Conservation (phyloP, 2,113 vertebrate species). For the Terrapene triunguis region DNA sequence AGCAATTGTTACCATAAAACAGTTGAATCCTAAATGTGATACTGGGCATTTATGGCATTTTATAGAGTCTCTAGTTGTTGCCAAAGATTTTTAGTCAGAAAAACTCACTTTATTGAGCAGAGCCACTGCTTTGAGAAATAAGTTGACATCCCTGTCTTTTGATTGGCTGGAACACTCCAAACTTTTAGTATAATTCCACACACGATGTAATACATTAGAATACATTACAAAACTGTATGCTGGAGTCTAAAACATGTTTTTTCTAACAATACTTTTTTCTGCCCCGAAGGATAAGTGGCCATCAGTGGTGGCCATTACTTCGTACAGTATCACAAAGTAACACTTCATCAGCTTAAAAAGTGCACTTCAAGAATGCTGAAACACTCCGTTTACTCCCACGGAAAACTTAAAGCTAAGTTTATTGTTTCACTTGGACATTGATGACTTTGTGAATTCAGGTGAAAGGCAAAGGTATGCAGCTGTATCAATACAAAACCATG, state of each 20-base stretch:
- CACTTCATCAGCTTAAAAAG: background rate
- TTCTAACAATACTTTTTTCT: background rate
- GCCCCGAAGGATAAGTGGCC: background rate
- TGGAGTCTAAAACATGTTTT: background rate
- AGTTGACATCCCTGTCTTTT: background rate
- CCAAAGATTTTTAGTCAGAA: background rate
- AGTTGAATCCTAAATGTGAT: background rate
- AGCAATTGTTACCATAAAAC: background rate
- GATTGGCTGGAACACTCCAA: background rate
- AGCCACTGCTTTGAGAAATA: background rate
- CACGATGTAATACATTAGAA: background rate
- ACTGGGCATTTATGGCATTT: background rate
- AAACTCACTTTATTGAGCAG: background rate
- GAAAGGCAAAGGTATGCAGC: background rate
- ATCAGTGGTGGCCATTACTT: background rate
- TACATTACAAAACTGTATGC: background rate
- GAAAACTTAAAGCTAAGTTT: background rate
- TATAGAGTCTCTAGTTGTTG: background rate
- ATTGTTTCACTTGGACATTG: background rate
- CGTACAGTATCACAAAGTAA: background rate
- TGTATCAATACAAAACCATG: background rate
- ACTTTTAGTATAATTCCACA: background rate
- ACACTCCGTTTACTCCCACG: background rate
- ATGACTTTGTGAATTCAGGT: background rate
- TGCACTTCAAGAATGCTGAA: rapidly evolving